Conservation (phyloP, 53 echinoderm and acorn worm genomes). For the Patiria pectinifera region DNA sequence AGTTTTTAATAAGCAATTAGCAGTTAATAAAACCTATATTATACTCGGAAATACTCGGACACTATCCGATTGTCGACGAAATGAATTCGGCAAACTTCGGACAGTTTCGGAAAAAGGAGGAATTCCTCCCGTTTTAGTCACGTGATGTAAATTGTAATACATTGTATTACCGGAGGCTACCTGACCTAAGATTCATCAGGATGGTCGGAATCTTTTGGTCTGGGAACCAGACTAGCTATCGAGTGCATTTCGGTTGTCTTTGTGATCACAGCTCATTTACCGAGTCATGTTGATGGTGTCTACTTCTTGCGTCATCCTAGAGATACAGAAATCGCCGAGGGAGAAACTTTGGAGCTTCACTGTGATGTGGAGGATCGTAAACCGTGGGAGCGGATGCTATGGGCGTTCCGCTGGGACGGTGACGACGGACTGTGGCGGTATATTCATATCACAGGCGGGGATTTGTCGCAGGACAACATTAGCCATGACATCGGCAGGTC, state of each 20-base stretch:
- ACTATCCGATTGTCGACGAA: no score
- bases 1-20: no score
- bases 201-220: no score
- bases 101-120: no score
- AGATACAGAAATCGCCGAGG: neutral
- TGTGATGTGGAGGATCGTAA: slow-evolving; percentile 12
- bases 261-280: neutral
- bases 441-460: neutral
- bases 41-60: no score
- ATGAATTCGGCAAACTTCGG: no score
- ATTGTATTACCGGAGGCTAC: no score
- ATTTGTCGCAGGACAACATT: neutral
- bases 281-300: neutral
- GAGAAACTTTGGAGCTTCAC: neutral
- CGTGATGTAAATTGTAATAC: no score
- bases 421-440: slow-evolving; percentile 44
- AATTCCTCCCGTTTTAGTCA: no score
- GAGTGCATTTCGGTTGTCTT: neutral
- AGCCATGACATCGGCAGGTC: slow-evolving; percentile 26
- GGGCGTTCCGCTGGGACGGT: slow-evolving; percentile 36
- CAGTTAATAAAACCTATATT: no score
- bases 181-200: no score
- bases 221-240: no score
- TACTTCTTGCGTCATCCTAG: neutral
- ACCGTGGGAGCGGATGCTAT: slow-evolving; percentile 11